phyloP scores from a whole-genome alignment of 2,888 invertebrate species.

The Agrochola lota region DNA sequence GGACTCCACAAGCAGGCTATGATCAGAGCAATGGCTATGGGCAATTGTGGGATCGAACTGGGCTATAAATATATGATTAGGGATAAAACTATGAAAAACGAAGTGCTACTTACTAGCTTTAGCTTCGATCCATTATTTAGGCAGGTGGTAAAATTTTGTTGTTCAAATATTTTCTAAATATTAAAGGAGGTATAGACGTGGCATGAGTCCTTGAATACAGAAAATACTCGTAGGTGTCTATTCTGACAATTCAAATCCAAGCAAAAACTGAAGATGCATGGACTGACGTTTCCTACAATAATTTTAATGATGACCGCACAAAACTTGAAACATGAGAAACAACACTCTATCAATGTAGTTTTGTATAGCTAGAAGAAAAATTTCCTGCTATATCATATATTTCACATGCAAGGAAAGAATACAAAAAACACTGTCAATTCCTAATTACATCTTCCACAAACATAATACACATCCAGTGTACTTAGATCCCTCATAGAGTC shows the following conservation, averaged over 20 bases:
- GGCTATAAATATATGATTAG: constrained; percentile 18
- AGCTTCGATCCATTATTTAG: not conserved
- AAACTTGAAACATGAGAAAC: not conserved
- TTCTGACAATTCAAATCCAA: not conserved
- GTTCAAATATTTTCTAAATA: not conserved
- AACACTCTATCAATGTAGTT: not conserved
- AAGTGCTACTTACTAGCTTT: not conserved
- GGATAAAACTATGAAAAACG: not conserved
- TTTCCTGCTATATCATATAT: not conserved
- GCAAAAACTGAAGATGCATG: not conserved
- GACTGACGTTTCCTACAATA: not conserved
- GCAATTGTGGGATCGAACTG: not conserved
- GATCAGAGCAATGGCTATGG: constrained; percentile 7
- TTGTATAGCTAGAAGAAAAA: not conserved
- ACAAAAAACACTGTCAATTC: constrained; percentile 45
- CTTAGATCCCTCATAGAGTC: not conserved
- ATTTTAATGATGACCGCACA: not conserved
- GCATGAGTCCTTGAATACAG: too few species aligned
- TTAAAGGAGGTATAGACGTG: too few species aligned
- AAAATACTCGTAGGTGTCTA: not conserved
- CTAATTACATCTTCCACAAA: constrained; percentile 45
- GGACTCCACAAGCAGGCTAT: constrained; percentile 8
- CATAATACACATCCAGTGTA: not conserved
- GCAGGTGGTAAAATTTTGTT: not conserved
- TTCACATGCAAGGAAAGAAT: constrained; percentile 21